These are phyloP conservation scores for Thecocarcelia acutangulata DNA, from an alignment of 2,888 invertebrate genomes.

Conservation along the genomic window DNA sequence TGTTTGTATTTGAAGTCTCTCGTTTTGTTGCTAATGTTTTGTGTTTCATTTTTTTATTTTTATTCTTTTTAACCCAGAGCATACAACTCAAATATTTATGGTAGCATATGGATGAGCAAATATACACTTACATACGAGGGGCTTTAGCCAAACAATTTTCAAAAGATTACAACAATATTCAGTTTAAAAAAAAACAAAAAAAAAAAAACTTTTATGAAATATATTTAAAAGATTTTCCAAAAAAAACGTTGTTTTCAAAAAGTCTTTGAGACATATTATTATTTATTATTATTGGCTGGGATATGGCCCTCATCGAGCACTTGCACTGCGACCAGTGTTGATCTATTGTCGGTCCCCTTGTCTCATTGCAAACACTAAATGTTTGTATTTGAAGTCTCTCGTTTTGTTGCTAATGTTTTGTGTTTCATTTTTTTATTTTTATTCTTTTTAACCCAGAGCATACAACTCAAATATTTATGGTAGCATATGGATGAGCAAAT, in stretches of 20 bases:
- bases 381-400: conserved; percentile 51
- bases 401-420: conserved; percentile 45
- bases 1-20: conserved; percentile 50
- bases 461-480: conserved; percentile 64
- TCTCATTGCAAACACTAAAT: too few species aligned
- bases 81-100: conserved; percentile 64
- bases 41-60: conserved; percentile 20
- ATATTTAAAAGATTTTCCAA: too few species aligned
- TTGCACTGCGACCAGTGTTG: too few species aligned
- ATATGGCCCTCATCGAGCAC: too few species aligned
- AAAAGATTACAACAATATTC: not conserved
- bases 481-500: conserved; percentile 64
- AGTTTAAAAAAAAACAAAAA: too few species aligned
- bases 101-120: conserved; percentile 64
- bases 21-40: conserved; percentile 46
- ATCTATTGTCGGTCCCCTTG: too few species aligned
- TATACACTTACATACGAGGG: conserved; percentile 39
- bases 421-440: conserved; percentile 20
- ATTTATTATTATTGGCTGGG: too few species aligned
- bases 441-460: conserved; percentile 39
- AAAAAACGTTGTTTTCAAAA: too few species aligned
- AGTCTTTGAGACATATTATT: too few species aligned
- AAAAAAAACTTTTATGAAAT: too few species aligned
- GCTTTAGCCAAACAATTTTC: not conserved
- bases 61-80: conserved; percentile 33